A percentile compares a stretch with the other conserved stretches of the same genome.
These are phyloP conservation scores for Ceratina japonica DNA, from an alignment of 1,140 invertebrate genomes.

Conservation along the genomic window DNA sequence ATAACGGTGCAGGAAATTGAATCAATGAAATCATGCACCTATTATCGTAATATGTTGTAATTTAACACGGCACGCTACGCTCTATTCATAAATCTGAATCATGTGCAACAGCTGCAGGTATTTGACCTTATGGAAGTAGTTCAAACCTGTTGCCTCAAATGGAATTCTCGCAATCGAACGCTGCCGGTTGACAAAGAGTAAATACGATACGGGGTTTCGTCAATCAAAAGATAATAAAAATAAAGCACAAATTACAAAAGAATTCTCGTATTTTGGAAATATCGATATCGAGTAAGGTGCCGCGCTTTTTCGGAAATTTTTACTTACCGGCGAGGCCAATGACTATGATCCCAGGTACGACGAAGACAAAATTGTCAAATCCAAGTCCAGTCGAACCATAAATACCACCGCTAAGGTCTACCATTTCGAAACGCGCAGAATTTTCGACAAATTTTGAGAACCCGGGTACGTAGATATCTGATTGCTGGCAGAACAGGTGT, in stretches of 20 bases:
- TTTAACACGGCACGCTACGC: not conserved
- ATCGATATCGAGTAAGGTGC: not conserved
- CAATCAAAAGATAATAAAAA: not conserved
- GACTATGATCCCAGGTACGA: conserved; percentile 87
- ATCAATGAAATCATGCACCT: not conserved
- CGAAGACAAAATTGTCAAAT: conserved; percentile 89
- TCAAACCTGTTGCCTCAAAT: conserved; percentile 1
- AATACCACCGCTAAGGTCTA: conserved; percentile 82
- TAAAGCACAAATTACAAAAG: not conserved
- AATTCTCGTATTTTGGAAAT: conserved; percentile 12
- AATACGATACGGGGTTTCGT: not conserved
- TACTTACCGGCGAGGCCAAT: conserved; percentile 85
- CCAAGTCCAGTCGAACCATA: conserved; percentile 88
- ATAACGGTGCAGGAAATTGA: not conserved
- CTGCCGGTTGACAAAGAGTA: not conserved
- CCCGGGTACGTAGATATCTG: not conserved
- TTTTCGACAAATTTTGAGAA: conserved; percentile 9
- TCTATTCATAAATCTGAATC: not conserved
- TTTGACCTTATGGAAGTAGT: not conserved
- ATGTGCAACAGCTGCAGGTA: conserved; percentile 5
- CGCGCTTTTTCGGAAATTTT: conserved; percentile 15
- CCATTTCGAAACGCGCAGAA: conserved; percentile 73
- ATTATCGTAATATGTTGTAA: not conserved
- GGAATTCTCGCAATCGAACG: too few species aligned
- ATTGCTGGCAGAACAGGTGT: conserved; percentile 29